Percentiles rank a stretch among this genome's conserved stretches.
Conservation (phyloP, 2,888 invertebrate genomes). For the Aplocera efformata region DNA sequence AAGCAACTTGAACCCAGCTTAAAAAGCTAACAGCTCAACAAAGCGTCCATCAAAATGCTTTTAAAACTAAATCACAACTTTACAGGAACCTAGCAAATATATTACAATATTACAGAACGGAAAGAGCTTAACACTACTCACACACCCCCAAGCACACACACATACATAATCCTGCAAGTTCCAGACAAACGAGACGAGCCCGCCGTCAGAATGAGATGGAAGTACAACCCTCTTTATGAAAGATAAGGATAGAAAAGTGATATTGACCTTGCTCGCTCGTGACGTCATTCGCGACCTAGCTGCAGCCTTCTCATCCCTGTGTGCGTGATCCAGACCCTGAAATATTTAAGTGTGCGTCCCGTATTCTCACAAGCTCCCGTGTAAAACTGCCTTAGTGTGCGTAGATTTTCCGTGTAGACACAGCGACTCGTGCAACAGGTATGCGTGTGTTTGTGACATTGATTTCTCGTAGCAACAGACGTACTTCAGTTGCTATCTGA, state of each 20-base stretch:
- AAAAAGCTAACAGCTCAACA: constrained; percentile 15
- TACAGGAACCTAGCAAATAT: not conserved
- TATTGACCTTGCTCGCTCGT: constrained; percentile 76
- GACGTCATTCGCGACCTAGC: constrained; percentile 83
- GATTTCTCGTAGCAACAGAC: constrained; percentile 72
- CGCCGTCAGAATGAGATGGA: constrained; percentile 43
- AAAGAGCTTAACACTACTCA: constrained; percentile 24
- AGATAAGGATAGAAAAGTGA: constrained; percentile 53
- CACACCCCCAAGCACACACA: constrained; percentile 7
- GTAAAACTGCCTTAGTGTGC: constrained; percentile 26
- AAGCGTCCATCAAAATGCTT: constrained; percentile 18
- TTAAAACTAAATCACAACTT: constrained; percentile 19
- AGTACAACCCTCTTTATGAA: constrained; percentile 24
- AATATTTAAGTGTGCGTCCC: constrained; percentile 36
- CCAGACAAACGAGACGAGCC: constrained; percentile 66
- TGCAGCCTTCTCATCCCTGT: constrained; percentile 62
- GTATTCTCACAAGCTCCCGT: constrained; percentile 11
- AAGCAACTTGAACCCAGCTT: too few species aligned
- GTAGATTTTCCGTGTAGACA: constrained; percentile 27
- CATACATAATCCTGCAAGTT: constrained; percentile 46
- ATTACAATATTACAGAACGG: constrained; percentile 22
- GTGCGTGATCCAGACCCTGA: constrained; percentile 77
- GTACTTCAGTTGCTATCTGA: constrained; percentile 32
- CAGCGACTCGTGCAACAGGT: constrained; percentile 54
- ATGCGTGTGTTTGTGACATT: constrained; percentile 59